These are phyloP conservation scores for Acanthococcus lagerstroemiae DNA, from an alignment of 2,888 invertebrate genomes.

Conservation along the genomic window DNA sequence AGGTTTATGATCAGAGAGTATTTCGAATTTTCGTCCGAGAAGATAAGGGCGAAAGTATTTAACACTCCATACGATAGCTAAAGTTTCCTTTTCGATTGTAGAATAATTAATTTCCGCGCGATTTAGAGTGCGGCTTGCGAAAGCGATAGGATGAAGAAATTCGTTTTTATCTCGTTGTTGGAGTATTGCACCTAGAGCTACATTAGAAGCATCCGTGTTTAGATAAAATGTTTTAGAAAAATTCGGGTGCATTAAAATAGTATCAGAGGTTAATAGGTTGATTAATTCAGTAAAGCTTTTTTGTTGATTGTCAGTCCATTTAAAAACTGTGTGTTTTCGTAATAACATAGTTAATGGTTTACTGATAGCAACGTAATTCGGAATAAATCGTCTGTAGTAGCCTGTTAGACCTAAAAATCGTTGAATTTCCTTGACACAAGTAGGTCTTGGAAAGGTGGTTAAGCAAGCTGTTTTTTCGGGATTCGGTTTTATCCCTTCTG, in stretches of 20 bases:
- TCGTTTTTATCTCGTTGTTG: conserved; percentile 36
- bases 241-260: conserved; percentile 29
- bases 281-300: not conserved
- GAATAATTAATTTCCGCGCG: conserved; percentile 38
- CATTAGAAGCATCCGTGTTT: conserved; percentile 37
- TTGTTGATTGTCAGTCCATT: not conserved
- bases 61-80: conserved; percentile 38
- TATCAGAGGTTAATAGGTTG: not conserved
- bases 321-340: not conserved
- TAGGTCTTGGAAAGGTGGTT: conserved; percentile 25
- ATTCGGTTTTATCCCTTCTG: conserved; percentile 32
- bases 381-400: conserved; percentile 18
- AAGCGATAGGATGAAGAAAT: conserved; percentile 38
- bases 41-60: conserved; percentile 39
- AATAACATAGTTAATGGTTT: not conserved
- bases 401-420: conserved; percentile 40
- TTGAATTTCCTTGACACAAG: conserved; percentile 30
- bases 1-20: conserved; percentile 33
- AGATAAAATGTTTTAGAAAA: conserved; percentile 29
- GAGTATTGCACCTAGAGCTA: conserved; percentile 38
- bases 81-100: conserved; percentile 38
- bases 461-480: conserved; percentile 25
- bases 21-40: conserved; percentile 32
- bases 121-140: conserved; percentile 38
- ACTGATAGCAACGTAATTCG: conserved; percentile 26